Percentiles rank a stretch among this genome's conserved stretches.
Conservation (phyloP, 1,140 invertebrate species). For the Drosophila grimshawi region DNA sequence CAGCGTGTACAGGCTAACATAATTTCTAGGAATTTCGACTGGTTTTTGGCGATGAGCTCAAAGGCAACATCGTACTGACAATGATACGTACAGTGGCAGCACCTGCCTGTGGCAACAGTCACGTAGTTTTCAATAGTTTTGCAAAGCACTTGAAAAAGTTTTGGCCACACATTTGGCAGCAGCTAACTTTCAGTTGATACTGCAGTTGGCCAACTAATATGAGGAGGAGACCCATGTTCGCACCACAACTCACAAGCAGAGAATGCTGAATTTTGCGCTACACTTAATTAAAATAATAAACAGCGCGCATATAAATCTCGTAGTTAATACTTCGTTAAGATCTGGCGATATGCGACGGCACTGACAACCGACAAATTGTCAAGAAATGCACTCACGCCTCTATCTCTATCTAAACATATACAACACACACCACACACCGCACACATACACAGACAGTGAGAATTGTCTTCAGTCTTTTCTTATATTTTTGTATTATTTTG, state of each 20-base stretch:
- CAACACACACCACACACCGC: neutral
- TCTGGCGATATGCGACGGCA: constrained; percentile 56
- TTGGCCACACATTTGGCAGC: constrained; percentile 7
- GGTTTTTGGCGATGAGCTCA: constrained; percentile 37
- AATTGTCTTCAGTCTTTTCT: neutral
- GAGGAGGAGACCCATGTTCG: neutral
- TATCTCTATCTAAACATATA: constrained; percentile 2
- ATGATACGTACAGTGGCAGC: constrained; percentile 66
- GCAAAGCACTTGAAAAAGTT: constrained; percentile 64
- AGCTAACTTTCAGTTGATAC: constrained; percentile 7
- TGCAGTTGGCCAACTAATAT: constrained; percentile 22
- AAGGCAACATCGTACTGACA: constrained; percentile 51
- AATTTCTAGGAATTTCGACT: constrained; percentile 72
- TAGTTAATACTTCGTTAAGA: constrained; percentile 76
- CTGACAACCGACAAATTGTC: constrained; percentile 76
- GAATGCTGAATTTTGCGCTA: constrained; percentile 45
- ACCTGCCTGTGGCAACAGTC: constrained; percentile 59
- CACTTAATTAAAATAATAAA: constrained; percentile 66
- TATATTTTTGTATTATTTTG: constrained; percentile 22
- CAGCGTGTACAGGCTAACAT: constrained; percentile 34
- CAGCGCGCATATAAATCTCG: constrained; percentile 59
- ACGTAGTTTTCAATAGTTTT: constrained; percentile 67
- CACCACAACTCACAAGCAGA: constrained; percentile 8
- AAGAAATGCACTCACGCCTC: constrained; percentile 37
- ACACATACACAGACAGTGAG: constrained; percentile 36